Conservation (phyloP, 2,888 invertebrate species). For the Podotricha telesiphe region DNA sequence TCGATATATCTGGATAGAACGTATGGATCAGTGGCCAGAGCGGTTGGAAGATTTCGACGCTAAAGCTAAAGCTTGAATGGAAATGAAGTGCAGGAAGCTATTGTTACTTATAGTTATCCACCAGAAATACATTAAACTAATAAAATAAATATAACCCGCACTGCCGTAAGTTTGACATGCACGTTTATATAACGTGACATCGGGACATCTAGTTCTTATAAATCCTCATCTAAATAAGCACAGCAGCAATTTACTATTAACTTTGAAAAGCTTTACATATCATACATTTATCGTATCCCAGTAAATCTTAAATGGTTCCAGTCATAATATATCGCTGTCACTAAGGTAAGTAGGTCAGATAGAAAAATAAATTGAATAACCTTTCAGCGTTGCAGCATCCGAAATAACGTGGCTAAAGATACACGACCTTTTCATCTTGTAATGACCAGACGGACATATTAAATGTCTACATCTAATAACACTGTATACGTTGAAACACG, state of each 20-base stretch:
- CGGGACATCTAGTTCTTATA: too few species aligned
- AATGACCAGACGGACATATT: constrained; percentile 20
- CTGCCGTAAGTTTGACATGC: too few species aligned
- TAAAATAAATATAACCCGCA: too few species aligned
- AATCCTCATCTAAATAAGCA: too few species aligned
- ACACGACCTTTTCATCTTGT: constrained; percentile 31
- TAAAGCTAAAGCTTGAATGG: too few species aligned
- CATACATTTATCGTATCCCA: not conserved
- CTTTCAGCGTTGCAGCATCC: constrained; percentile 31
- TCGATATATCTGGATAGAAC: too few species aligned
- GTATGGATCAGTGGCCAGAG: too few species aligned
- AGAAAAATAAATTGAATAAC: constrained; percentile 42
- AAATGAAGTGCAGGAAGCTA: too few species aligned
- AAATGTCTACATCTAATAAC: constrained; percentile 2
- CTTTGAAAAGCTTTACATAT: not conserved
- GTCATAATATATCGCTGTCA: constrained; percentile 14
- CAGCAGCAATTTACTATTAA: not conserved
- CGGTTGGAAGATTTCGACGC: too few species aligned
- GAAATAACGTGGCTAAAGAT: constrained; percentile 41
- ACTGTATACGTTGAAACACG: not conserved
- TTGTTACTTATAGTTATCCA: too few species aligned
- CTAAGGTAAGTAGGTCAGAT: constrained; percentile 21
- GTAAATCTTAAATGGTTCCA: constrained; percentile 13
- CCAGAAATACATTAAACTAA: too few species aligned
- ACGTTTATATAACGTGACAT: too few species aligned